phyloP scores from a whole-genome alignment of 2,113 vertebrate species.

The Oreotrochilus melanogaster region DNA sequence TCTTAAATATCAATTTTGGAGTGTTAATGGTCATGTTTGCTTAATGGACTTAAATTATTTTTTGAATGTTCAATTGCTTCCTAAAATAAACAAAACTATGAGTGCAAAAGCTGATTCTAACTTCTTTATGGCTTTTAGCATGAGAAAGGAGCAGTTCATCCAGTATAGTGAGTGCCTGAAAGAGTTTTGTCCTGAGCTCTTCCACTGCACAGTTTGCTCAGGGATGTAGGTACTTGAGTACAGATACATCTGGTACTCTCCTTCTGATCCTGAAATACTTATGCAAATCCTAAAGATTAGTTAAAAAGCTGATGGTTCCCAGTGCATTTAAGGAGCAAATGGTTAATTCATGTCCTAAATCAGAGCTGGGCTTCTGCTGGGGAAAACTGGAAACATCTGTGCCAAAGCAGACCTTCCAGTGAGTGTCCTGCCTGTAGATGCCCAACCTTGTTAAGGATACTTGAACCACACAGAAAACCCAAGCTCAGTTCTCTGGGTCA shows the following conservation, averaged over 20 bases:
- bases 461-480: neutral
- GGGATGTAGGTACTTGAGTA: fast-evolving
- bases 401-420: neutral
- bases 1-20: slow-evolving; percentile 4
- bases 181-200: neutral
- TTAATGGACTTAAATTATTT: slow-evolving; percentile 18
- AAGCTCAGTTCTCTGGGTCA: neutral
- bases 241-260: neutral
- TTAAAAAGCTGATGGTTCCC: neutral
- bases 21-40: neutral
- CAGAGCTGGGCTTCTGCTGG: neutral
- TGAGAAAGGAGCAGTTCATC: neutral
- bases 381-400: neutral
- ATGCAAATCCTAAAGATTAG: neutral
- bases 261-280: neutral
- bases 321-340: neutral
- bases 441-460: neutral
- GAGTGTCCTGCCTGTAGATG: neutral
- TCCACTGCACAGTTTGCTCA: neutral
- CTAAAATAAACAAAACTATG: neutral
- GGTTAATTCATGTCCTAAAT: neutral
- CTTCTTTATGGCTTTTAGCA: neutral
- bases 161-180: neutral
- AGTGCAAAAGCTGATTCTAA: neutral
- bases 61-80: neutral